Conservation (phyloP, 2,888 invertebrate genomes). For the Agriotes lineatus region DNA sequence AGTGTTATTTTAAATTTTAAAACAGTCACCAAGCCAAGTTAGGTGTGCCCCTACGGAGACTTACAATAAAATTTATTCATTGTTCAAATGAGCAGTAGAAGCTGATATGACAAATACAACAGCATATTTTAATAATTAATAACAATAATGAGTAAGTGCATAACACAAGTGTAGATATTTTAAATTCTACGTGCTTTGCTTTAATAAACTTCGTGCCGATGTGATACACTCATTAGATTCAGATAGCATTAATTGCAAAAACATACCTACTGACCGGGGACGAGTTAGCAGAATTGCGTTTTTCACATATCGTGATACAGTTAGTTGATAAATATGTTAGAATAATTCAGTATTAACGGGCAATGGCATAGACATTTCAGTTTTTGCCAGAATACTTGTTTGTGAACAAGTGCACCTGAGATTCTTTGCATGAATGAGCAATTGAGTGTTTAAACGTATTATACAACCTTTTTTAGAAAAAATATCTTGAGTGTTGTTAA, state of each 20-base stretch:
- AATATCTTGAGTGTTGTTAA: too few species aligned
- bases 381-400: constrained; percentile 3
- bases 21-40: too few species aligned
- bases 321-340: constrained; percentile 12
- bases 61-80: constrained; percentile 3
- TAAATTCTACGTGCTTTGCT: constrained; percentile 16
- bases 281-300: not conserved
- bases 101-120: constrained; percentile 1
- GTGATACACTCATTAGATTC: not conserved
- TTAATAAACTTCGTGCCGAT: constrained; percentile 4
- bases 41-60: not conserved
- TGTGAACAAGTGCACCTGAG: constrained; percentile 1
- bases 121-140: not conserved
- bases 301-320: constrained; percentile 4
- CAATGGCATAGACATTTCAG: not conserved
- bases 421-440: constrained; percentile 9
- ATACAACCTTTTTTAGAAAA: not conserved
- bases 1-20: not conserved
- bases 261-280: not conserved
- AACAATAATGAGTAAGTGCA: constrained; percentile 9
- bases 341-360: constrained; percentile 16
- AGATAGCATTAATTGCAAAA: constrained; percentile 15
- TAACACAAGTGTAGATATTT: constrained; percentile 1
- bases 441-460: not conserved
- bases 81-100: not conserved